These are phyloP conservation scores for Drosophila orena DNA, from an alignment of 1,140 invertebrate genomes.

Conservation along the genomic window DNA sequence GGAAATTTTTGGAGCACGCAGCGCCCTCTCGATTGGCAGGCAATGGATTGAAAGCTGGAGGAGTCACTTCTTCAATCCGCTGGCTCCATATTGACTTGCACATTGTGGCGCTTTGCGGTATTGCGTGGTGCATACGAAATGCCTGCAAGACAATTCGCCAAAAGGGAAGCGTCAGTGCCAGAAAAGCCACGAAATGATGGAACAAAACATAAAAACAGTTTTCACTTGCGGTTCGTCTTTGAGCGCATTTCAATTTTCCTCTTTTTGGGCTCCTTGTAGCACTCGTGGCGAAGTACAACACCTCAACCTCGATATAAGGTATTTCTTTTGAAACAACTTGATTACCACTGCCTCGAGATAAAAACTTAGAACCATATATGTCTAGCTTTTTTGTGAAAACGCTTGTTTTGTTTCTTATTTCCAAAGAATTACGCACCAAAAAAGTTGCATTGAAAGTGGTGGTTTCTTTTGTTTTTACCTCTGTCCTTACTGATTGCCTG, in stretches of 20 bases:
- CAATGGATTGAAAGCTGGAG: constrained; percentile 52
- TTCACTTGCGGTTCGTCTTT: constrained; percentile 61
- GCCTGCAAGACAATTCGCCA: constrained; percentile 51
- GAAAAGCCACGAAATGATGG: background rate
- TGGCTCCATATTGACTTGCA: constrained; percentile 66
- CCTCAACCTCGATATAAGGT: background rate
- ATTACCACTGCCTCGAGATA: background rate
- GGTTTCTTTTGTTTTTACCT: background rate
- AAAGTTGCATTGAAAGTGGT: background rate
- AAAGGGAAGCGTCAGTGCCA: constrained; percentile 11
- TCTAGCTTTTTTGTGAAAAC: too few species aligned
- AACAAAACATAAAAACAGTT: constrained; percentile 29
- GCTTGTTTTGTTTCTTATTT: too few species aligned
- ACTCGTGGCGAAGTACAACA: background rate
- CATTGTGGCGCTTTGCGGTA: constrained; percentile 61
- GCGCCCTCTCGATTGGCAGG: constrained; percentile 42
- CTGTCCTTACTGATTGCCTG: background rate
- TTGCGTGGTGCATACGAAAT: constrained; percentile 57
- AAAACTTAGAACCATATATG: too few species aligned
- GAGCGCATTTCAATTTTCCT: constrained; percentile 42
- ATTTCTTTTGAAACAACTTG: background rate
- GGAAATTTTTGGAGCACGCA: constrained; percentile 36
- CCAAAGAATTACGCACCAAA: too few species aligned
- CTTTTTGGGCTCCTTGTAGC: background rate
- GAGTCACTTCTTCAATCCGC: constrained; percentile 4